Base-by-base conservation (phyloP, 2,797 vertebrate species). In the Craterocephalus amniculus region DNA sequence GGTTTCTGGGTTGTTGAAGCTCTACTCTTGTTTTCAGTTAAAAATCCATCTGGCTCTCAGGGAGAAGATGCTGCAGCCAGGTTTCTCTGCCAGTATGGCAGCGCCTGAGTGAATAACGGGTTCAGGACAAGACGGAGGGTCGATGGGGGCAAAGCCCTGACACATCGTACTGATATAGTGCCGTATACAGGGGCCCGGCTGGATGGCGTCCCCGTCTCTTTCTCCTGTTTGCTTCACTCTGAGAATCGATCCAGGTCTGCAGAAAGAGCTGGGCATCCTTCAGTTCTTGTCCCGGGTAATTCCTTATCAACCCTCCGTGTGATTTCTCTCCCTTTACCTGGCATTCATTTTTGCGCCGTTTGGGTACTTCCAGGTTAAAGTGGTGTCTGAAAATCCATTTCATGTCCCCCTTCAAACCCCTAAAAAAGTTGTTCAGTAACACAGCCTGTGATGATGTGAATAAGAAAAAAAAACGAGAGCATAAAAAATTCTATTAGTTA, bases 131-230 rank as follows among this genome's bases (percentile, higher is more conserved):
- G 74, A 81, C 54, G 1, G 64, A 36, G 69, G 70, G 79, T 72
- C 29, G 60, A 56, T 18, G 6, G 40, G 79, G 80, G 76, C 70
- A 29, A 72, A 63, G 77, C 70, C 63, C 2, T 67, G 88, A 82
- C 87, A 71, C 77, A 83, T 84, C 36, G 78, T 83, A 80, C 85
- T 79, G 83, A 89, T 78, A 70, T 80, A 83, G 60, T 65, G 78
- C 67, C 55, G 40, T 72, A 78, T 80, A 68, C 71, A 70, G 51
- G 72, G 18, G 70, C 55, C 43, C 0, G 61, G 59, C 61, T 70
- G 67, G 58, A 81, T 64, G 74, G 58, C 73, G 73, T 76, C 67
- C 71, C 63, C 70, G 51, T 75, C 68, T 79, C 68, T 45, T 64
- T 71, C 69, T 73, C 68, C 34, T 45, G 34, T 77, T 59, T 57